phyloP scores from a whole-genome alignment of 23 tunicate genomes.

The Styela clava region DNA sequence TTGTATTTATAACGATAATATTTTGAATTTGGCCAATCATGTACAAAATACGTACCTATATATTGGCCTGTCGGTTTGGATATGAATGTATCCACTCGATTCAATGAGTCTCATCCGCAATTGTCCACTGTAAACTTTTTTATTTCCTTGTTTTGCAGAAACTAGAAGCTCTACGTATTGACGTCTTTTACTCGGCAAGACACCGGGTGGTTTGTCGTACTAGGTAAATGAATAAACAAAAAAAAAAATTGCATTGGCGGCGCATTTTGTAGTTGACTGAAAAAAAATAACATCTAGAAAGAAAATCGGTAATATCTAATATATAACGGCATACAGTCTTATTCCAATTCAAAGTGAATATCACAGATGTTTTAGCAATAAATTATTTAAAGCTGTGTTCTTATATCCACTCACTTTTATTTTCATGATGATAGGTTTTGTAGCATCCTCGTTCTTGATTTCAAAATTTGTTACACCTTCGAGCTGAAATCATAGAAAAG shows the following conservation, averaged over 20 bases:
- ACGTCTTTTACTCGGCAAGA: neutral
- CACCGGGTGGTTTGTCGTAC: conserved; percentile 5
- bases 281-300: no score
- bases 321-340: no score
- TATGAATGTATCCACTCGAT: conserved; percentile 11
- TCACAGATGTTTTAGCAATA: no score
- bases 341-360: no score
- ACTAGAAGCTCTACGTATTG: neutral
- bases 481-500: neutral
- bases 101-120: conserved; percentile 12
- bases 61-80: conserved; percentile 36
- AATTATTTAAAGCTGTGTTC: no score
- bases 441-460: neutral
- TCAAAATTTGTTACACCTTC: conserved; percentile 11
- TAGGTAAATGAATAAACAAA: neutral
- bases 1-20: no score
- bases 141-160: neutral
- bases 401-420: conserved; percentile 6
- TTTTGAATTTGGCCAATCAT: no score
- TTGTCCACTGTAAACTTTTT: neutral
- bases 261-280: no score
- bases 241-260: no score
- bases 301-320: no score
- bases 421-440: neutral
- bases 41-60: no score